A percentile compares a stretch with the other conserved stretches of the same genome.
phyloP scores from a whole-genome alignment of 2,888 invertebrate genomes.

The Scaptomyza flava region DNA sequence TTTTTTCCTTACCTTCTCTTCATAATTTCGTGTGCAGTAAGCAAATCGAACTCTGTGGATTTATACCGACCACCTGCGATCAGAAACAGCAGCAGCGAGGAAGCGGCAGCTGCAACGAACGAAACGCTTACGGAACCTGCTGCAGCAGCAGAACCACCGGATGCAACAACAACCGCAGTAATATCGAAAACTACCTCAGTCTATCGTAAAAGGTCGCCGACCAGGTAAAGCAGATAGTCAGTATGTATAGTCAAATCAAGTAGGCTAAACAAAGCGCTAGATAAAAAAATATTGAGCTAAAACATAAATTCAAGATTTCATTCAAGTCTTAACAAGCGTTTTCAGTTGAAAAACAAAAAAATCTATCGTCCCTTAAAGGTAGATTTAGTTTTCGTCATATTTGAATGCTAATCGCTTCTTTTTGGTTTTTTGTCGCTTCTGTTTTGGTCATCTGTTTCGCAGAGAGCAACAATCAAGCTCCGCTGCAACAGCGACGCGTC shows the following conservation, averaged over 20 bases:
- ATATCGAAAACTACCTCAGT: conserved; percentile 54
- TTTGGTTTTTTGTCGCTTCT: conserved; percentile 52
- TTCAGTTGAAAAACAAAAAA: neutral
- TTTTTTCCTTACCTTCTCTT: conserved; percentile 13
- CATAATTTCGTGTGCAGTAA: conserved; percentile 57
- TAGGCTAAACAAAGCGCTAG: neutral
- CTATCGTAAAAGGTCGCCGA: conserved; percentile 42
- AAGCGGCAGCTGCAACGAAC: conserved; percentile 35
- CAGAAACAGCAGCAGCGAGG: conserved; percentile 76
- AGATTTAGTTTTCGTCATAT: conserved; percentile 11
- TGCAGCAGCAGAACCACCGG: conserved; percentile 43
- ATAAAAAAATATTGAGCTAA: neutral
- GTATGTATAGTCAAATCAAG: neutral
- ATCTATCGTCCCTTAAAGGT: neutral
- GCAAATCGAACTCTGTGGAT: conserved; percentile 83
- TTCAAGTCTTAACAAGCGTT: neutral
- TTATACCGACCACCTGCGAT: conserved; percentile 86
- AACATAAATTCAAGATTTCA: neutral
- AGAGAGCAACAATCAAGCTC: conserved; percentile 57
- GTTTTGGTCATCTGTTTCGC: conserved; percentile 73
- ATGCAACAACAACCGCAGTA: conserved; percentile 38
- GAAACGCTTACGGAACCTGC: conserved; percentile 36
- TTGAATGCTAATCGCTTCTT: conserved; percentile 39
- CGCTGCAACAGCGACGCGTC: conserved; percentile 74
- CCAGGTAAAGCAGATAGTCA: conserved; percentile 42